A percentile compares a stretch with the other conserved stretches of the same genome.
Conservation (phyloP, 2,797 vertebrate genomes). For the Chaetodon trifasciatus region DNA sequence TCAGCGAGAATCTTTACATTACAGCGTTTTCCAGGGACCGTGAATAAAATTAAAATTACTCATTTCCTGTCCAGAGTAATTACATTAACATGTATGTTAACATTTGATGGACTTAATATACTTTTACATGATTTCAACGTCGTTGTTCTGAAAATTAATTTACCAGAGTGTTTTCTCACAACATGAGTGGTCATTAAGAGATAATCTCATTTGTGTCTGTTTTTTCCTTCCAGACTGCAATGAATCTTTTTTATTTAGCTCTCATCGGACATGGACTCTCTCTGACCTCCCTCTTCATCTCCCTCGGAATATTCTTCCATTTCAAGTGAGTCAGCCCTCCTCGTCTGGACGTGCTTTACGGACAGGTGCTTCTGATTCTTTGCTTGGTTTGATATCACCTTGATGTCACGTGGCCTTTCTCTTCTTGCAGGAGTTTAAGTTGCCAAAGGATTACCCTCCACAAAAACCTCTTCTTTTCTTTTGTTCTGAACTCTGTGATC, state of each 20-base stretch:
- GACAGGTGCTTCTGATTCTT: neutral
- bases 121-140: neutral
- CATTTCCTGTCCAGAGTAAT: too few species aligned
- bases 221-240: constrained; percentile 89
- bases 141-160: neutral
- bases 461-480: constrained; percentile 98
- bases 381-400: neutral
- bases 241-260: constrained; percentile 95
- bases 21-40: neutral
- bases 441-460: constrained; percentile 98
- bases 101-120: neutral
- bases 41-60: neutral
- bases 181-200: constrained; percentile 1
- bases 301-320: constrained; percentile 96
- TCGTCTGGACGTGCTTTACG: neutral
- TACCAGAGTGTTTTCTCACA: neutral
- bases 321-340: constrained; percentile 91
- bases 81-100: too few species aligned
- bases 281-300: constrained; percentile 92
- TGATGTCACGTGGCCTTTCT: constrained; percentile 3
- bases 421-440: constrained; percentile 91
- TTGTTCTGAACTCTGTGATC: constrained; percentile 94
- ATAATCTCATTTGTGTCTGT: constrained; percentile 37
- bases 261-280: constrained; percentile 97
- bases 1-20: neutral